Conservation (phyloP, 1,140 invertebrate species). For the Caenorhabditis brenneri region DNA sequence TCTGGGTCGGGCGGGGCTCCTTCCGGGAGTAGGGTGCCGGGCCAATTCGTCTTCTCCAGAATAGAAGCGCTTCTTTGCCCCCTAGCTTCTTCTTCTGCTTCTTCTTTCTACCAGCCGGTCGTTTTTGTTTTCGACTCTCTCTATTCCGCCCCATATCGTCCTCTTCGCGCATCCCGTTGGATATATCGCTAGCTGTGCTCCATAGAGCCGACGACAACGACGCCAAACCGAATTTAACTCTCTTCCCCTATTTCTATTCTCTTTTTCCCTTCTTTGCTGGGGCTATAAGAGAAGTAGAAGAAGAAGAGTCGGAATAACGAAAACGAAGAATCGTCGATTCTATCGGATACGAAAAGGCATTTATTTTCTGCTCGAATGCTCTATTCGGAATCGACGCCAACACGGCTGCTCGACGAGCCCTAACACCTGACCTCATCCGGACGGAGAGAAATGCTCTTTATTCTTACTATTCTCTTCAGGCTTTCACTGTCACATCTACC, state of each 20-base stretch:
- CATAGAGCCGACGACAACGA: not conserved
- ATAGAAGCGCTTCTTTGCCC: constrained; percentile 19
- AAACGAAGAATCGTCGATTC: constrained; percentile 12
- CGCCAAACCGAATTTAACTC: constrained; percentile 43
- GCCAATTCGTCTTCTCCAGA: constrained; percentile 27
- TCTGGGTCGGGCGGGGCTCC: constrained; percentile 6
- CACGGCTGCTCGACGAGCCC: not conserved
- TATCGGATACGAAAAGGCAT: not conserved
- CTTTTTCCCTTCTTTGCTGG: not conserved
- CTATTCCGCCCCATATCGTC: constrained; percentile 37
- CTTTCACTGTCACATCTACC: constrained; percentile 26
- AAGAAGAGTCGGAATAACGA: not conserved
- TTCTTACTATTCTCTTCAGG: constrained; percentile 28
- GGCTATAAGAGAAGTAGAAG: not conserved
- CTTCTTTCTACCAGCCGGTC: not conserved
- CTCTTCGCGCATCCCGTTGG: constrained; percentile 24
- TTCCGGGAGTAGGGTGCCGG: not conserved
- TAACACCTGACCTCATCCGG: constrained; percentile 24
- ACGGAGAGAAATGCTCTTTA: not conserved
- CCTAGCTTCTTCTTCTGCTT: not conserved
- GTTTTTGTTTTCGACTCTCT: constrained; percentile 40
- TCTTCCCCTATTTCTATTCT: not conserved
- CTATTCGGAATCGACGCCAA: constrained; percentile 8
- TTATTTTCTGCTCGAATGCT: constrained; percentile 42
- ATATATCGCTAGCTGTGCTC: not conserved